Evolutionary conservation across 2,888 invertebrate genomes (phyloP).

Genomic region (Xestoiulus laeticollis): DNA sequence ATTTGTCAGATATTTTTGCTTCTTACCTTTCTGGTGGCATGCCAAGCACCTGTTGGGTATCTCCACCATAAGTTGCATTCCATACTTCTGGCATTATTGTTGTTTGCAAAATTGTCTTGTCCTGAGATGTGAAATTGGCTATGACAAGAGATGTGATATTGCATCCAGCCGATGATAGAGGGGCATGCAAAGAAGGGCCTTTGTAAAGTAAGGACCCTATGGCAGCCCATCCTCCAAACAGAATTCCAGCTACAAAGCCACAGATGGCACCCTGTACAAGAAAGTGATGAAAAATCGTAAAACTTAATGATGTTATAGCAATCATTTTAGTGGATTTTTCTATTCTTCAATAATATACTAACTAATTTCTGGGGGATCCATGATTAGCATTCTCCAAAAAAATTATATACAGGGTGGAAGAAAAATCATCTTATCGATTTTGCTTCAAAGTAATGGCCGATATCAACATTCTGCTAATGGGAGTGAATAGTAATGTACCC

Average conservation of each 20-base stretch:
- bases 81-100: background rate
- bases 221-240: conserved; percentile 46
- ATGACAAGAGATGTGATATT: background rate
- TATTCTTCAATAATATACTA: too few relatives aligned
- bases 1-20: background rate
- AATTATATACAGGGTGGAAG: too few relatives aligned
- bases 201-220: conserved; percentile 34
- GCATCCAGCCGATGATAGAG: conserved; percentile 48
- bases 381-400: too few relatives aligned
- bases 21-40: background rate
- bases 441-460: too few relatives aligned
- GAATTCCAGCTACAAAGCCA: conserved; percentile 8
- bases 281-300: background rate
- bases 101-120: conserved; percentile 2
- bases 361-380: too few relatives aligned
- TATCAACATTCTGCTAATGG: too few relatives aligned
- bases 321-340: too few relatives aligned
- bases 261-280: conserved; percentile 10
- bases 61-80: background rate
- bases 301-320: too few relatives aligned
- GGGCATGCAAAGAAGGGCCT: background rate
- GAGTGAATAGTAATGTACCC: too few relatives aligned
- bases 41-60: background rate
- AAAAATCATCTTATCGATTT: too few relatives aligned
- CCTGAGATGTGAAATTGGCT: background rate